Evolutionary conservation across 2,113 vertebrate genomes (phyloP).

Genomic region (Panthera leo): DNA sequence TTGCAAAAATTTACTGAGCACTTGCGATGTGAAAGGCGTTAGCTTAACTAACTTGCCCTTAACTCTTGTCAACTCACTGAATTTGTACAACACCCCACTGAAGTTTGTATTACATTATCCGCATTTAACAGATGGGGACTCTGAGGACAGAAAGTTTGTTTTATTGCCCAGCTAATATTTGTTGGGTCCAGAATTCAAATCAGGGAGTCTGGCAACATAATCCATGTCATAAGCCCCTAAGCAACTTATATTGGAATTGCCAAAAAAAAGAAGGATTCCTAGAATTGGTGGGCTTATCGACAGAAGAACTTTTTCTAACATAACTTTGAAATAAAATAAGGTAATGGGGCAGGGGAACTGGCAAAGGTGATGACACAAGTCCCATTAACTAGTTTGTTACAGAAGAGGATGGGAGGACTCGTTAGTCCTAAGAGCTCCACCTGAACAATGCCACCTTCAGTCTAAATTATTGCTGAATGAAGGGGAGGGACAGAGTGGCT

Average conservation of each 20-base stretch:
- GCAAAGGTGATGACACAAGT: constrained; percentile 56
- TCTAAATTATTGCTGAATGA: constrained; percentile 42
- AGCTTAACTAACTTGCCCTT: background rate
- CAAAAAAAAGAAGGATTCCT: background rate
- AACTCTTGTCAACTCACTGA: background rate
- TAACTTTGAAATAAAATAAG: constrained; percentile 61
- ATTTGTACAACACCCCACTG: background rate
- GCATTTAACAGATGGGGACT: background rate
- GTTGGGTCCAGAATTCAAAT: background rate
- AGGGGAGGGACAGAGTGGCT: background rate
- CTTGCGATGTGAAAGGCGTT: background rate
- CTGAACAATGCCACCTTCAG: constrained; percentile 61
- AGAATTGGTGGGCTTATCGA: background rate
- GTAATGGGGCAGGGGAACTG: constrained; percentile 13
- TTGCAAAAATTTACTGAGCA: background rate
- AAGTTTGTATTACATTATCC: background rate
- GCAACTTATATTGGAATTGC: background rate
- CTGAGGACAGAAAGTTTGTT: background rate
- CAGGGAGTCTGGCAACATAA: background rate
- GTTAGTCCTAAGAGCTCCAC: background rate
- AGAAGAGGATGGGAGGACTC: background rate
- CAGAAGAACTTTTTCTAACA: background rate
- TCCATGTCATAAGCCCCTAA: background rate
- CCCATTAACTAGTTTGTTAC: constrained; percentile 52
- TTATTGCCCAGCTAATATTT: background rate